Base-by-base conservation (phyloP, 1,140 invertebrate genomes). In the Lepidostoma basale region DNA sequence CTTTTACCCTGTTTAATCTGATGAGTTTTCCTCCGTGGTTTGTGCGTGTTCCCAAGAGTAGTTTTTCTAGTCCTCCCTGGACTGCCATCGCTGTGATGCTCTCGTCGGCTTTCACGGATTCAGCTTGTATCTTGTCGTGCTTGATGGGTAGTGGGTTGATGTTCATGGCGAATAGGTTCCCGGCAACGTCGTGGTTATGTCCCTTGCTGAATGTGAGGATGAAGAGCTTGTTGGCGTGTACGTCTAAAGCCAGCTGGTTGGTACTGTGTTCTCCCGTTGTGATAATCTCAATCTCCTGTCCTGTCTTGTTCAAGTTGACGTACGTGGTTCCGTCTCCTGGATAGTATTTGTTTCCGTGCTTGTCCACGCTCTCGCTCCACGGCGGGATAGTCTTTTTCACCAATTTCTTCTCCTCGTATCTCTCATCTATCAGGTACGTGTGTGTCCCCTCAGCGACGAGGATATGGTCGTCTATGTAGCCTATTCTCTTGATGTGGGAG, bases 241-340 rank as follows among this genome's bases (percentile, higher is more conserved):
- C 10, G n/a, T 65, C 62, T 12, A 65, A n/a, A 14, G 47, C 47
- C 1, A 47, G 20, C 20, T 65, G 62, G n/a, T 65, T 65, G 20
- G 25, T 54, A 25, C 62, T 65, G 9, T 65, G 42, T 6, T 33
- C 30, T 54, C 62, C 62, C 4, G 62, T 65, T 14, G 62, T 65
- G 14, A 65, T 16, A 1, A 65, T 65, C 42, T 63, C 60, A 14
- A 63, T 47, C 33, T 63, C 60, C 33, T 63, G 26, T 18, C 60
- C 60, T 6, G 40, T 63, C 20, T 45, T 28, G 40, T 30, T 30
- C 14, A 23, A 9, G 4, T 14, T 16, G 0, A 63, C 44, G 16
- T 63, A 63, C 4, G 42, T 63, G n/a, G 60, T 63, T 5, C 60
- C 60, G 12, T 49, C 60, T 9, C 60, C 60, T 4, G 40, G 1